Conservation (phyloP, 1,140 invertebrate species). For the Archivesica marissinica region DNA sequence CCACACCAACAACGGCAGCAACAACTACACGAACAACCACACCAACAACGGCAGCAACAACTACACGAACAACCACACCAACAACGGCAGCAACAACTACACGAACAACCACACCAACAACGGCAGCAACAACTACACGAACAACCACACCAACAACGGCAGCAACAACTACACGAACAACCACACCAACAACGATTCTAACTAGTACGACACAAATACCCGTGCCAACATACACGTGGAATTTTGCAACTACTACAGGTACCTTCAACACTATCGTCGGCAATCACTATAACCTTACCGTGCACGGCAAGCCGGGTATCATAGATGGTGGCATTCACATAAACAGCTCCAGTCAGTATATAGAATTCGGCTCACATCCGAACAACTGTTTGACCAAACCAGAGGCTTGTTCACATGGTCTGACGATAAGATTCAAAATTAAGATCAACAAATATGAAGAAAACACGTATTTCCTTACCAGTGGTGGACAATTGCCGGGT, state of each 20-base stretch:
- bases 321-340: constrained; percentile 34
- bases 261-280: constrained; percentile 45
- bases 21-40: too few relatives aligned
- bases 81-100: too few relatives aligned
- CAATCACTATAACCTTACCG: constrained; percentile 38
- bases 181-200: constrained; percentile 15
- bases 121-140: background rate
- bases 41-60: too few relatives aligned
- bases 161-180: constrained; percentile 28
- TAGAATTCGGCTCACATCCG: constrained; percentile 40
- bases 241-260: constrained; percentile 28
- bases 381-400: constrained; percentile 48
- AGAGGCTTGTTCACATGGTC: constrained; percentile 22
- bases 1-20: too few relatives aligned
- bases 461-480: constrained; percentile 57
- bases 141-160: constrained; percentile 34
- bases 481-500: constrained; percentile 49
- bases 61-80: too few relatives aligned
- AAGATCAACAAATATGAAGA: constrained; percentile 43
- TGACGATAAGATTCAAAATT: constrained; percentile 45
- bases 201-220: constrained; percentile 24
- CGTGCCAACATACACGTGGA: constrained; percentile 37
- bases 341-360: constrained; percentile 25
- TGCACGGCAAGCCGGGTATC: background rate
- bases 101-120: background rate